Evolutionary conservation across 2,797 vertebrate genomes (phyloP).

Genomic region (Clarias pachynema): DNA sequence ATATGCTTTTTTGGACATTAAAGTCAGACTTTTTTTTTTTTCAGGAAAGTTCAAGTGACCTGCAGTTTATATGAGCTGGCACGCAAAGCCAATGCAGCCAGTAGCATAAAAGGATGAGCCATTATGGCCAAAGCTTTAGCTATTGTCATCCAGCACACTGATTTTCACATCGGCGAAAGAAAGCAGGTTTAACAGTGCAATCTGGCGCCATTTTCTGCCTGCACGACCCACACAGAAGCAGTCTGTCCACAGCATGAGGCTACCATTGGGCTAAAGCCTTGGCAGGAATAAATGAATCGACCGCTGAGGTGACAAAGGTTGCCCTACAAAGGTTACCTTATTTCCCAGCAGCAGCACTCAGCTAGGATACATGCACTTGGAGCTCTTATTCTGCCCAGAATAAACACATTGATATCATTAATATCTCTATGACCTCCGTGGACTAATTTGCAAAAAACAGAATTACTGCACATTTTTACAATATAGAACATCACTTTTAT

Average conservation of each 20-base stretch:
- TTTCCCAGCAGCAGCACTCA: slow-evolving; percentile 14
- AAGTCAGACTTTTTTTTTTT: slow-evolving; percentile 13
- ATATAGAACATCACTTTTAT: neutral
- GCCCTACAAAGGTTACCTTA: slow-evolving; percentile 22
- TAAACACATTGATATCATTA: neutral
- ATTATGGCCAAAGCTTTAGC: neutral
- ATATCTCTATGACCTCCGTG: neutral
- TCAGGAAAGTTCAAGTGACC: slow-evolving; percentile 16
- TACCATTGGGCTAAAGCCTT: slow-evolving; percentile 23
- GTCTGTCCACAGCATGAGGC: slow-evolving; percentile 18
- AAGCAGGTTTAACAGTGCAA: slow-evolving; percentile 12
- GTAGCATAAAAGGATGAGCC: slow-evolving; percentile 22
- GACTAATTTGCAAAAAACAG: neutral
- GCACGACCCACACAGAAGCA: slow-evolving; percentile 39
- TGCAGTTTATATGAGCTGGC: slow-evolving; percentile 7
- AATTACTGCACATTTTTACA: neutral
- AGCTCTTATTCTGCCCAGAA: slow-evolving; percentile 3
- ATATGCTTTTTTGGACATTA: slow-evolving; percentile 22
- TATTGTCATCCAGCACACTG: slow-evolving; percentile 11
- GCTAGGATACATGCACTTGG: neutral
- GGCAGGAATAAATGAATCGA: slow-evolving; percentile 36
- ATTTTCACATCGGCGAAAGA: slow-evolving; percentile 8
- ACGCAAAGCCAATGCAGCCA: neutral
- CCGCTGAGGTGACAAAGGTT: slow-evolving; percentile 29
- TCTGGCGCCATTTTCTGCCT: slow-evolving; percentile 29